Evolutionary conservation across 30 jellyfish, hydroid and myxozoan species (phyloP).

Genomic region (Chrysaora quinquecirrha): DNA sequence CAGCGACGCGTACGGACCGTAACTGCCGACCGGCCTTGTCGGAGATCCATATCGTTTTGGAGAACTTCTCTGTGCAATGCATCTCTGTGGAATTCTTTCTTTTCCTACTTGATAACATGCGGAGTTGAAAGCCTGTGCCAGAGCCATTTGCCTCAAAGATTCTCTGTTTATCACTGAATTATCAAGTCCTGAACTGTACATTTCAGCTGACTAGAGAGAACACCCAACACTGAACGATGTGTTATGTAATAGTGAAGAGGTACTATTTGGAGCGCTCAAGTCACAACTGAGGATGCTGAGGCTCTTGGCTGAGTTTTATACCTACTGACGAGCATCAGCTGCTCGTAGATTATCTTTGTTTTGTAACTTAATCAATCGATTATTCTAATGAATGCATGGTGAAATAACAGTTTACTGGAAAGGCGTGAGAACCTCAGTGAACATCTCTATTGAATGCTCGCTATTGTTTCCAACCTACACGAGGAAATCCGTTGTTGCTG

Average conservation of each 20-base stretch:
- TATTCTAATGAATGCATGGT: not conserved
- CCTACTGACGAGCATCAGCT: not conserved
- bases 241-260: too few species aligned
- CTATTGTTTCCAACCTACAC: not conserved
- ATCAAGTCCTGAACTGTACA: conserved; percentile 37
- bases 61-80: conserved; percentile 17
- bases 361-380: not conserved
- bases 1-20: not conserved
- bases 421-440: too few species aligned
- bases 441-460: too few species aligned
- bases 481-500: not conserved
- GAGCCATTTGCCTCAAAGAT: conserved; percentile 42
- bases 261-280: too few species aligned
- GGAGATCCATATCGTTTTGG: conserved; percentile 4
- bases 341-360: not conserved
- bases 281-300: too few species aligned
- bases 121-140: conserved; percentile 37
- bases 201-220: too few species aligned
- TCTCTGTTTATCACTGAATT: conserved; percentile 28
- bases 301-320: not conserved
- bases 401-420: too few species aligned
- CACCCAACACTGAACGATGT: too few species aligned
- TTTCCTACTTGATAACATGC: conserved; percentile 13
- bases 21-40: too few species aligned
- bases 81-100: conserved; percentile 33